A percentile compares a stretch with the other conserved stretches of the same genome.
phyloP scores from a whole-genome alignment of 2,797 vertebrate genomes.

The Sebastes cheni region DNA sequence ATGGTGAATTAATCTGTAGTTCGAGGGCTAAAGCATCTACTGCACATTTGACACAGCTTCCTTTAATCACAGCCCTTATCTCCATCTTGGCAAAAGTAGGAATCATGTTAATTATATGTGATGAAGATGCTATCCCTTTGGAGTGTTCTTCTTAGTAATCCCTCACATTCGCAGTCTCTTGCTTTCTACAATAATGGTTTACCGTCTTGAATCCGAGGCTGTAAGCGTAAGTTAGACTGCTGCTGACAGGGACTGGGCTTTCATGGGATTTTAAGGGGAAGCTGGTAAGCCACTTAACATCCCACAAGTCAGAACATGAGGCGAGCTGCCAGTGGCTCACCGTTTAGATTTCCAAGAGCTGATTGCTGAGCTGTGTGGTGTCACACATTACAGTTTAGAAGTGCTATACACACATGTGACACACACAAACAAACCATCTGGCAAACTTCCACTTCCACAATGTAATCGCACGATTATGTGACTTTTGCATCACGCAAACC shows the following conservation, averaged over 20 bases:
- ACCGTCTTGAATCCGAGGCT: conserved; percentile 58
- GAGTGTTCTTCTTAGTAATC: conserved; percentile 57
- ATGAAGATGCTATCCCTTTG: conserved; percentile 52
- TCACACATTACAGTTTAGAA: conserved; percentile 53
- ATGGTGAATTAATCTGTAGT: conserved; percentile 44
- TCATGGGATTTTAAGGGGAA: conserved; percentile 62
- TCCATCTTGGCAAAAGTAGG: conserved; percentile 46
- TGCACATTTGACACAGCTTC: conserved; percentile 43
- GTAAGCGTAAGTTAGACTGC: conserved; percentile 40
- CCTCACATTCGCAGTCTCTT: conserved; percentile 37
- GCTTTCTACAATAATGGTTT: conserved; percentile 52
- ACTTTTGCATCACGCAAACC: conserved; percentile 22
- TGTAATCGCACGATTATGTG: conserved; percentile 6
- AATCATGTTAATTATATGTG: conserved; percentile 53
- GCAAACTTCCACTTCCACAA: conserved; percentile 21
- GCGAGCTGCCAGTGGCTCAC: conserved; percentile 55
- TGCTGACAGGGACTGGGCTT: conserved; percentile 60
- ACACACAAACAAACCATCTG: conserved; percentile 37
- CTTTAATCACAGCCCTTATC: conserved; percentile 58
- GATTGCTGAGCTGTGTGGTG: conserved; percentile 57
- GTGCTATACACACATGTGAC: conserved; percentile 2
- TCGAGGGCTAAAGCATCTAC: conserved; percentile 12
- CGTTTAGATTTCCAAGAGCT: conserved; percentile 61
- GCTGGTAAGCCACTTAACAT: conserved; percentile 72
- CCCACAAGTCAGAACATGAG: conserved; percentile 60